phyloP scores from a whole-genome alignment of 2,888 invertebrate genomes.

The Gisinianus flammeolus region DNA sequence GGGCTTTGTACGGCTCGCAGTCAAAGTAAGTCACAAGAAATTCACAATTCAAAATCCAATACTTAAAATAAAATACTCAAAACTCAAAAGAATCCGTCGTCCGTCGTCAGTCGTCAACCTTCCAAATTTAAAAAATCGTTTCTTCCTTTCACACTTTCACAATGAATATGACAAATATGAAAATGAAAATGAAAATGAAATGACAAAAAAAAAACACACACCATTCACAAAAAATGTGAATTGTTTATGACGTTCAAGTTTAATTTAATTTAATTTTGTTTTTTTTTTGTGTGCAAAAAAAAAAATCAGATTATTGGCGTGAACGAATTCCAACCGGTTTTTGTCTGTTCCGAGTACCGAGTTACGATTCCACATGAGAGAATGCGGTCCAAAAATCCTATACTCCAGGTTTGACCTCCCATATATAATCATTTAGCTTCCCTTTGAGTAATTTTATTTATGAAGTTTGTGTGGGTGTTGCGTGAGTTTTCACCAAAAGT shows the following conservation, averaged over 20 bases:
- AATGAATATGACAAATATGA: not conserved
- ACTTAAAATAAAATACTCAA: too few relatives aligned
- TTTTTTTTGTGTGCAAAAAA: not conserved
- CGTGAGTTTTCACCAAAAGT: not conserved
- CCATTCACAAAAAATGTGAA: not conserved
- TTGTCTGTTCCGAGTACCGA: slow-evolving; percentile 62
- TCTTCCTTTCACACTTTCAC: not conserved
- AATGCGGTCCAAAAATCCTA: slow-evolving; percentile 56
- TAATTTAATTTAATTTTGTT: not conserved
- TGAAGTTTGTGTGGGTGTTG: slow-evolving; percentile 7
- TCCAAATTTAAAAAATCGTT: not conserved
- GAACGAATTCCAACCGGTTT: slow-evolving; percentile 62
- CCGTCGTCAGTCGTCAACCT: too few relatives aligned
- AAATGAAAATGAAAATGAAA: slow-evolving; percentile 1
- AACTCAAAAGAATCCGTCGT: not conserved
- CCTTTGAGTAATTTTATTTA: slow-evolving; percentile 22
- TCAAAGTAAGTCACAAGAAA: slow-evolving; percentile 74
- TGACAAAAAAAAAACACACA: not conserved
- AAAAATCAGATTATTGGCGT: not conserved
- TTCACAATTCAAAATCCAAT: too few relatives aligned
- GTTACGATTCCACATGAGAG: slow-evolving; percentile 61
- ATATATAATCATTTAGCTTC: slow-evolving; percentile 29
- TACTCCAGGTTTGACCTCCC: slow-evolving; percentile 54
- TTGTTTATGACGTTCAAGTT: not conserved
- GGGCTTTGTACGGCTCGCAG: slow-evolving; percentile 76